phyloP scores from a whole-genome alignment of 2,888 invertebrate species.

The Heliconius charithonia region DNA sequence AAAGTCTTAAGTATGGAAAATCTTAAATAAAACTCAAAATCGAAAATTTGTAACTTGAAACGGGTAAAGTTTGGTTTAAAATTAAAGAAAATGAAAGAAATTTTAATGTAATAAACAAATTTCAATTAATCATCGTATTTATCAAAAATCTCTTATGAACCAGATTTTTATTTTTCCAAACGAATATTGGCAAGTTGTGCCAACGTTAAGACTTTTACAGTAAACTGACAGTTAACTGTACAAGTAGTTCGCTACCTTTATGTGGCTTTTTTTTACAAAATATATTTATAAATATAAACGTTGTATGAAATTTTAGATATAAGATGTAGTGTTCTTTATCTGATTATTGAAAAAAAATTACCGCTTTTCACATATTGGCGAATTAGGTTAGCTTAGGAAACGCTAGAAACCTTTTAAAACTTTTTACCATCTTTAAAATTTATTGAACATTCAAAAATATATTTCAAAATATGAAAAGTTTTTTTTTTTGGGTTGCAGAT shows the following conservation, averaged over 20 bases:
- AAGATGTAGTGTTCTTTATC: conserved; percentile 60
- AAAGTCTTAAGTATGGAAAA: neutral
- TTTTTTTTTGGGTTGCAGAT: neutral
- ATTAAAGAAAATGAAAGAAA: neutral
- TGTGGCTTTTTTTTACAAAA: conserved; percentile 78
- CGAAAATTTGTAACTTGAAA: neutral
- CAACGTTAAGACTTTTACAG: neutral
- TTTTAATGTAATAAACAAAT: too few relatives aligned
- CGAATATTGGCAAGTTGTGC: neutral
- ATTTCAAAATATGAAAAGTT: conserved; percentile 40
- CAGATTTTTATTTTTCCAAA: neutral
- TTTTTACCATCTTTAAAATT: conserved; percentile 37
- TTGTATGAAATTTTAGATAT: conserved; percentile 56
- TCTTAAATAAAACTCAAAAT: too few relatives aligned
- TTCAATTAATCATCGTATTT: too few relatives aligned
- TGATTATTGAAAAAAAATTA: conserved; percentile 49
- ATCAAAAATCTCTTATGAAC: neutral
- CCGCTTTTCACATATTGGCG: conserved; percentile 59
- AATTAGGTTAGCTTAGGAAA: conserved; percentile 74
- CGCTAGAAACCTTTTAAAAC: conserved; percentile 69
- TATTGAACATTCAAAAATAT: conserved; percentile 33
- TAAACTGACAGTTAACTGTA: conserved; percentile 53
- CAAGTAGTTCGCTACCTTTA: conserved; percentile 70
- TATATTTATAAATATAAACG: conserved; percentile 53
- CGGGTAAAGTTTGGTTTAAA: neutral